These are phyloP conservation scores for Euwallacea fornicatus DNA, from an alignment of 1,140 invertebrate species.

Conservation along the genomic window DNA sequence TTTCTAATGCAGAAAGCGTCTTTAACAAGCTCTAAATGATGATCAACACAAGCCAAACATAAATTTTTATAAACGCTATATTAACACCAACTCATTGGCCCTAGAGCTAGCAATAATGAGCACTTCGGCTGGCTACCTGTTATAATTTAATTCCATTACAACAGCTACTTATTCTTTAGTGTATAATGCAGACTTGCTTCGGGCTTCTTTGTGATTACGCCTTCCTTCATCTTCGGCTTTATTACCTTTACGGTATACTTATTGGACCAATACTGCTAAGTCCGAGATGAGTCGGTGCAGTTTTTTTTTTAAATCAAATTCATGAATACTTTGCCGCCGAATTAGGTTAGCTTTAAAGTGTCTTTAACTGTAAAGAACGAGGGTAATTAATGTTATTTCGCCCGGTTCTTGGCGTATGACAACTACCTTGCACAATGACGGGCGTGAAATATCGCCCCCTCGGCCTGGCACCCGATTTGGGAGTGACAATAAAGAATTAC, in stretches of 20 bases:
- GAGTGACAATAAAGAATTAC: constrained; percentile 40
- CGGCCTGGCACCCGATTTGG: constrained; percentile 22
- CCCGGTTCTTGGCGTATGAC: constrained; percentile 7
- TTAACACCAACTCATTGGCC: not conserved
- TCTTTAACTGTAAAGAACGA: not conserved
- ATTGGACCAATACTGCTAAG: no score
- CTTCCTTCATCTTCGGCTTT: not conserved
- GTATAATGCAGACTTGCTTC: not conserved
- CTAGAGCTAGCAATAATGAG: constrained; percentile 9
- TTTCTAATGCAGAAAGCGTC: no score
- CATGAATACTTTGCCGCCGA: no score
- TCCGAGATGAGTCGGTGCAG: no score
- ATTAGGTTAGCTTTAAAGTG: no score
- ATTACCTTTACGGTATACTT: no score
- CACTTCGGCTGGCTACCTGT: constrained; percentile 9
- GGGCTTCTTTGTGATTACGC: constrained; percentile 15
- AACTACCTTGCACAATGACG: constrained; percentile 19
- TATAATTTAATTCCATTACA: constrained; percentile 19
- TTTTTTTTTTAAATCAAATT: no score
- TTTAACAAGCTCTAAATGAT: no score
- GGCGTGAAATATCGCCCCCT: constrained; percentile 33
- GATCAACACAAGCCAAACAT: no score
- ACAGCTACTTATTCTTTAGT: constrained; percentile 12
- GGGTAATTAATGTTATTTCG: constrained; percentile 3
- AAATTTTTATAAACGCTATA: no score